Percentiles rank a stretch among this genome's conserved stretches.
Conservation (phyloP, 2,888 invertebrate species). For the Crocallis elinguaria region DNA sequence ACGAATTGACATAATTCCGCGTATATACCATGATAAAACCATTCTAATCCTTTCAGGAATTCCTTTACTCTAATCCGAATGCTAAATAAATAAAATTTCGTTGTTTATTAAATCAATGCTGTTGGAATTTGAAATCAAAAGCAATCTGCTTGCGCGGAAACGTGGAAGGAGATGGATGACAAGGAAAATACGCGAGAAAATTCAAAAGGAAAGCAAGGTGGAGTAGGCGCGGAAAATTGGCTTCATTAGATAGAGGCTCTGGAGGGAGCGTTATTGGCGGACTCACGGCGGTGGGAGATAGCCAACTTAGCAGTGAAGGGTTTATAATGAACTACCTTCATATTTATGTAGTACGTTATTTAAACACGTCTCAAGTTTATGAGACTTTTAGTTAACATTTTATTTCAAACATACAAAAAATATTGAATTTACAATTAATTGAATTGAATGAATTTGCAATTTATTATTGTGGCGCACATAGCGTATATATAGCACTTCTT, state of each 20-base stretch:
- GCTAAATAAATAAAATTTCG: constrained; percentile 46
- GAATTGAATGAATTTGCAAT: no score
- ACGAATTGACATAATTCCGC: no score
- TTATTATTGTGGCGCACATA: no score
- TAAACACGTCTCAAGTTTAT: no score
- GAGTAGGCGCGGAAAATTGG: constrained; percentile 78
- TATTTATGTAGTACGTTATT: no score
- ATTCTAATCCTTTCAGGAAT: constrained; percentile 27
- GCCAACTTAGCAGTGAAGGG: background rate
- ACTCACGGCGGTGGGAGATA: constrained; percentile 52
- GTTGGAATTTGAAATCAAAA: constrained; percentile 78
- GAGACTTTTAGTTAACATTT: no score
- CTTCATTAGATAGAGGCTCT: constrained; percentile 78
- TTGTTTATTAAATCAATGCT: constrained; percentile 73
- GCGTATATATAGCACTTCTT: no score
- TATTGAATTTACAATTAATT: no score
- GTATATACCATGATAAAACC: constrained; percentile 2
- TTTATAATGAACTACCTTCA: no score
- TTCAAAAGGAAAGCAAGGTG: constrained; percentile 79
- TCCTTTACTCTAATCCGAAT: constrained; percentile 24
- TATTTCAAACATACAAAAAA: no score
- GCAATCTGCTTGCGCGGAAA: constrained; percentile 78
- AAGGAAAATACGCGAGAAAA: constrained; percentile 80
- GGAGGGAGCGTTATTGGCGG: constrained; percentile 54
- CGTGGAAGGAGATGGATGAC: constrained; percentile 78